Evolutionary conservation across 2,113 vertebrate genomes (phyloP).

Genomic region (Bungarus multicinctus): DNA sequence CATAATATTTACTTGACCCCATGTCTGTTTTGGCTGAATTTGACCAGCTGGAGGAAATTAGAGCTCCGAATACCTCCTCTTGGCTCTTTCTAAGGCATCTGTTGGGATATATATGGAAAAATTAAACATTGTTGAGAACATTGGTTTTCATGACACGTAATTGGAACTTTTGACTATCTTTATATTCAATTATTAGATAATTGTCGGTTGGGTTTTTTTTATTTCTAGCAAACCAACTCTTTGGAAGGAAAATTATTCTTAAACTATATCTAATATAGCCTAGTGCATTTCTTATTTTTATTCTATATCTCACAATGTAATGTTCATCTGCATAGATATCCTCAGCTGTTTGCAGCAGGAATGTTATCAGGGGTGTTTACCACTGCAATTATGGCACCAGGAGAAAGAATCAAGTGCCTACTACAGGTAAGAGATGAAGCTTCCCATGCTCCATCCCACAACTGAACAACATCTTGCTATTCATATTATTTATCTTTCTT

Average conservation of each 20-base stretch:
- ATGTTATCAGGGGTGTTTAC: slow-evolving; percentile 97
- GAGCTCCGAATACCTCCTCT: neutral
- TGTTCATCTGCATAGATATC: slow-evolving; percentile 78
- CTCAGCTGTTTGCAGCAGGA: slow-evolving; percentile 92
- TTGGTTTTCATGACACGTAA: slow-evolving; percentile 2
- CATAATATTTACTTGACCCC: neutral
- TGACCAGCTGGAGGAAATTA: neutral
- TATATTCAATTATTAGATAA: neutral
- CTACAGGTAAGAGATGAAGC: slow-evolving; percentile 80
- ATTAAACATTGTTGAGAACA: neutral
- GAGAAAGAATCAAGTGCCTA: slow-evolving; percentile 97
- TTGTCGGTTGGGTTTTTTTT: neutral
- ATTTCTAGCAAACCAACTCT: neutral
- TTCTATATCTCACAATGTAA: neutral
- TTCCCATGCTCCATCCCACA: neutral
- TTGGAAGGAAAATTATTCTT: neutral
- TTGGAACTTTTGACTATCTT: neutral
- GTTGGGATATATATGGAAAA: neutral
- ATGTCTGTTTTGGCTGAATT: neutral
- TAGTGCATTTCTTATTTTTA: neutral
- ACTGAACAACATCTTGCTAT: neutral
- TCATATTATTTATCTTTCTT: neutral
- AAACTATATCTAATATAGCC: neutral
- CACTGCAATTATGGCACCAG: slow-evolving; percentile 95
- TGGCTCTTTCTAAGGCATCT: neutral